Conservation (phyloP, 2,888 invertebrate species). For the Lomographa bimaculata region DNA sequence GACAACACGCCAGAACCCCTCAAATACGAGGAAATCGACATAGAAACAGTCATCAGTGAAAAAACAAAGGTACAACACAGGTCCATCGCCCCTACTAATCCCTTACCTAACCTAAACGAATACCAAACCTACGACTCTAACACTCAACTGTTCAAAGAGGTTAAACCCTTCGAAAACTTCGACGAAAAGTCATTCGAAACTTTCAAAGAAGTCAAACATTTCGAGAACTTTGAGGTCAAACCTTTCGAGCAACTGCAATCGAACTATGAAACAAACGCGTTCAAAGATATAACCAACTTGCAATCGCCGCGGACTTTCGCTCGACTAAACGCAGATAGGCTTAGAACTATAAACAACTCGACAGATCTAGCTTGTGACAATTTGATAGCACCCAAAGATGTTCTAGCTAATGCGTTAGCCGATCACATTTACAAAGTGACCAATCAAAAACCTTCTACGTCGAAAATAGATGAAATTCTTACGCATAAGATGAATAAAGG, state of each 20-base stretch:
- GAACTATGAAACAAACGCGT: conserved; percentile 19
- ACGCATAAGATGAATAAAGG: conserved; percentile 70
- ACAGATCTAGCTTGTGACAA: conserved; percentile 64
- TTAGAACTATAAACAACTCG: conserved; percentile 60
- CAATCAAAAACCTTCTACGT: conserved; percentile 78
- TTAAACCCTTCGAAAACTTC: conserved; percentile 31
- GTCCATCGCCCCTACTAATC: conserved; percentile 75
- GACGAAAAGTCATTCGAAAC: conserved; percentile 9
- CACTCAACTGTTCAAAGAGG: conserved; percentile 42
- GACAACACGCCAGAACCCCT: conserved; percentile 69
- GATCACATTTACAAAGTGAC: conserved; percentile 81
- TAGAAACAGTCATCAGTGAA: conserved; percentile 66
- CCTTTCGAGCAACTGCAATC: conserved; percentile 8
- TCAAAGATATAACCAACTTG: conserved; percentile 67
- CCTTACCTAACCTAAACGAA: conserved; percentile 54
- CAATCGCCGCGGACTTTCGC: conserved; percentile 70
- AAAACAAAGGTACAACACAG: conserved; percentile 82
- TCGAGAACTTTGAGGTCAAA: conserved; percentile 11
- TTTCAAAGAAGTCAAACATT: conserved; percentile 15
- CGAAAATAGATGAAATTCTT: conserved; percentile 72
- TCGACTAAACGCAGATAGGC: conserved; percentile 71
- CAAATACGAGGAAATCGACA: conserved; percentile 65
- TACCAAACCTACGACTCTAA: conserved; percentile 28
- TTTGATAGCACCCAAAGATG: conserved; percentile 75
- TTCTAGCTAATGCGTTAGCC: conserved; percentile 70